Evolutionary conservation across 2,888 invertebrate genomes (phyloP).

Genomic region (Invenusta paracnida): DNA sequence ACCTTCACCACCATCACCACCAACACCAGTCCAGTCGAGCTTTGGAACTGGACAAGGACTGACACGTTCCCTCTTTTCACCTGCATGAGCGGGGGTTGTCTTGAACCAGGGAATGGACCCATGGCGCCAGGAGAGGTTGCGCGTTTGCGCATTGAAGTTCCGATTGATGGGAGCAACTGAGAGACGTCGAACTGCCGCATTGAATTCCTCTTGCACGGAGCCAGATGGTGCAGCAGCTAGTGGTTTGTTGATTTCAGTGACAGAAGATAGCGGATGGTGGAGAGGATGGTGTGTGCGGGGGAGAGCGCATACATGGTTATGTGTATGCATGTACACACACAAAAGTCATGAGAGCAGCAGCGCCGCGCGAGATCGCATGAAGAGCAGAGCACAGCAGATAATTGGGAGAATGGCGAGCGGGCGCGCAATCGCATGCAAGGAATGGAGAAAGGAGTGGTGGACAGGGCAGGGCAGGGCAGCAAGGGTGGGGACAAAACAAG

Average conservation of each 20-base stretch:
- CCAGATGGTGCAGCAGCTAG: constrained; percentile 21
- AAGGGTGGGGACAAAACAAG: background rate
- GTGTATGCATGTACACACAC: background rate
- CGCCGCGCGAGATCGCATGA: too few relatives aligned
- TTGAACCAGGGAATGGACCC: constrained; percentile 52
- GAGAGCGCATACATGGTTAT: background rate
- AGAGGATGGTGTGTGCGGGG: too few relatives aligned
- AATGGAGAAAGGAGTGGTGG: background rate
- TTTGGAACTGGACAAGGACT: too few relatives aligned
- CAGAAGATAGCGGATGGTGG: too few relatives aligned
- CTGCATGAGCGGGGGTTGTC: background rate
- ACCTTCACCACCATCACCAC: too few relatives aligned
- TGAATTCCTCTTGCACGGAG: constrained; percentile 44
- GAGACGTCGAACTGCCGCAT: constrained; percentile 52
- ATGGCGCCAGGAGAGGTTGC: constrained; percentile 59
- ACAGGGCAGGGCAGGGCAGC: background rate
- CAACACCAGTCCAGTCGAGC: too few relatives aligned
- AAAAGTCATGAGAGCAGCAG: too few relatives aligned
- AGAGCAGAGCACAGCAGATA: too few relatives aligned
- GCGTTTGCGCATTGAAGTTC: constrained; percentile 54
- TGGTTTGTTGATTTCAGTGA: too few relatives aligned
- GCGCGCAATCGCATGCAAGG: constrained; percentile 27
- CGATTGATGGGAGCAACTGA: constrained; percentile 59
- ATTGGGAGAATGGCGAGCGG: background rate
- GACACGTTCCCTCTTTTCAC: too few relatives aligned